Evolutionary conservation across 2,113 vertebrate genomes (phyloP).

Genomic region (Pelecanus crispus): DNA sequence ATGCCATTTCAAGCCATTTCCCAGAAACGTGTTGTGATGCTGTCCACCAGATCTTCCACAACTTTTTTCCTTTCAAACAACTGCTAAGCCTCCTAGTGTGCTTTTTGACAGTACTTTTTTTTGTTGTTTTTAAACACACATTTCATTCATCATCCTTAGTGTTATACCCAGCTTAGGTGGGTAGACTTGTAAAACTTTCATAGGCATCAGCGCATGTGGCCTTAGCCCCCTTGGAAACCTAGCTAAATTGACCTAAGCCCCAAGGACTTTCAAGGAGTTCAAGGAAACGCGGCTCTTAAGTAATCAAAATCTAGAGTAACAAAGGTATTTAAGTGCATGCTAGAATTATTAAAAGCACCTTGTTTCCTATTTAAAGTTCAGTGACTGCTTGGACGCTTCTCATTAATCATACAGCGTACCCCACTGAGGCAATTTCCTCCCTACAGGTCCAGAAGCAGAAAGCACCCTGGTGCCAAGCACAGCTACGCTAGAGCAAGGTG

Average conservation of each 20-base stretch:
- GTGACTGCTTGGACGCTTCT: neutral
- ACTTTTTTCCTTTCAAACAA: neutral
- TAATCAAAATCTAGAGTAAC: neutral
- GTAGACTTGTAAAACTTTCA: neutral
- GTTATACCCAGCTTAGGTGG: neutral
- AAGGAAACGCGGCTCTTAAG: rapidly evolving
- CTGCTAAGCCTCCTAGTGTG: neutral
- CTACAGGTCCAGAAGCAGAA: neutral
- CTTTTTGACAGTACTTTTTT: neutral
- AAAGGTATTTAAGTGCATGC: neutral
- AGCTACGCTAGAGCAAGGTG: rapidly evolving
- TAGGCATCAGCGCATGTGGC: neutral
- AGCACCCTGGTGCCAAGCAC: rapidly evolving
- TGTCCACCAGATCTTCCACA: neutral
- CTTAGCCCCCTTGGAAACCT: neutral
- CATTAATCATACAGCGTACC: neutral
- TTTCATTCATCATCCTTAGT: neutral
- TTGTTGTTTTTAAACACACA: neutral
- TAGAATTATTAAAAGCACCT: neutral
- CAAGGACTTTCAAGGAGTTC: neutral
- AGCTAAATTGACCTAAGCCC: neutral
- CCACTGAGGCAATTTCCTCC: neutral
- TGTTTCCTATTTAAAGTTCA: neutral
- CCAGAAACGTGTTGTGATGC: neutral
- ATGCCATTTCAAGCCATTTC: neutral